phyloP scores from a whole-genome alignment of 2,797 vertebrate species.

The Danio tinwini region DNA sequence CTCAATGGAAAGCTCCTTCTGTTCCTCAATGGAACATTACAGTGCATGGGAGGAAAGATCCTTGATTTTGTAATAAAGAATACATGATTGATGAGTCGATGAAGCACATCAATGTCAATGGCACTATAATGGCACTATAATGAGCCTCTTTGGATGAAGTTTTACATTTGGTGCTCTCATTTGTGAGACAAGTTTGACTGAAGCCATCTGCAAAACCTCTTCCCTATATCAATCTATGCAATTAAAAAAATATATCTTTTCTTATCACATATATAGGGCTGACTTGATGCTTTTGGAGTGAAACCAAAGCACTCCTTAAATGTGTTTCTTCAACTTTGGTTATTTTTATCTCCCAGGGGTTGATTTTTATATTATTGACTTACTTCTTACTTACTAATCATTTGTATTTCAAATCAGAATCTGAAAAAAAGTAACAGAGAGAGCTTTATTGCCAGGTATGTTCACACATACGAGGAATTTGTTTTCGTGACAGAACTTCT shows the following conservation, averaged over 20 bases:
- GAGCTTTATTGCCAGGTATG: too few relatives aligned
- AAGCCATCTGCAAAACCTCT: neutral
- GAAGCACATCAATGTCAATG: neutral
- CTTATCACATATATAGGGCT: conserved; percentile 25
- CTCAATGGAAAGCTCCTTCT: too few relatives aligned
- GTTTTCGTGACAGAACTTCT: too few relatives aligned
- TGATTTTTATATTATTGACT: neutral
- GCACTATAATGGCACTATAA: neutral
- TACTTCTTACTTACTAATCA: too few relatives aligned
- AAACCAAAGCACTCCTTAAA: neutral
- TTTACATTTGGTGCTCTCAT: neutral
- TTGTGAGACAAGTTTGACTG: neutral
- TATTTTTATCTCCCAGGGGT: neutral
- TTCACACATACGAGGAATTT: too few relatives aligned
- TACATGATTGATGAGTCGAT: neutral
- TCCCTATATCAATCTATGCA: neutral
- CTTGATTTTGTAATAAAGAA: neutral
- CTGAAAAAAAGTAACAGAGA: too few relatives aligned
- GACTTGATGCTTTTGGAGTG: neutral
- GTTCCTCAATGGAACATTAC: conserved; percentile 4
- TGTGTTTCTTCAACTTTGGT: neutral
- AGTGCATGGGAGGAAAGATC: neutral
- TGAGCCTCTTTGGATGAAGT: neutral
- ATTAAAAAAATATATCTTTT: neutral
- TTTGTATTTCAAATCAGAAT: too few relatives aligned